Evolutionary conservation across 2,797 vertebrate species (phyloP), one percentile per base, ranked within the genome.

Genomic region (Lycodopsis pacificus): DNA sequence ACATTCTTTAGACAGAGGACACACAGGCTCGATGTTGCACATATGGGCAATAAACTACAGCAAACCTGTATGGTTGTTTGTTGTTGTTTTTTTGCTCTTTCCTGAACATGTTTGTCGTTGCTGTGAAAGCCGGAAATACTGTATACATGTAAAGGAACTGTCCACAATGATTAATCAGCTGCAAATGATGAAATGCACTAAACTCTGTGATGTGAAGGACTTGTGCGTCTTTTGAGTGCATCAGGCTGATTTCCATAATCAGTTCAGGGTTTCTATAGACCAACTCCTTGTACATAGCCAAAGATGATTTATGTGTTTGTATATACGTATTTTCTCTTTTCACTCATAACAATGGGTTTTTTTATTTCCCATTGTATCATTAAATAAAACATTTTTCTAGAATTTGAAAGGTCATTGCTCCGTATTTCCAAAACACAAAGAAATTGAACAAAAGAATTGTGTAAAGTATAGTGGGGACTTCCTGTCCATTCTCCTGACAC

Each of bases 131-230:
- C 49, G 25, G 53, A 53, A 25, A 22, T 17, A 20, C 30, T 70
- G 6, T 49, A 20, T 49, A 20, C 5, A 14, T 57, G 15, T 27
- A 10, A 34, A 44, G 14, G 46, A 30, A 27, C 30, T 53, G 30
- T 63, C 14, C 8, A 30, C 40, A 17, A 36, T 17, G 30, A 66
- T 17, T 27, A 40, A 70, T 58, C 67, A 71, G 48, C 67, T 87
- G 70, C 81, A 88, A 67, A 84, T 82, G 54, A 71, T 73, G 4
- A 76, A 82, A 78, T 79, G 86, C 84, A 84, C 83, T 71, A 65
- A 70, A 48, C 15, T 17, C 32, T 65, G 22, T 38, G 36, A 38
- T 10, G 36, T 10, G 49, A 53, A 69, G 54, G 27, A 51, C 8
- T 25, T 54, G 22, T 34, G 12, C 36, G 25, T 69, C 2, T 58